Evolutionary conservation across 2,888 invertebrate genomes (phyloP), one percentile per base, ranked within the genome.

Genomic region (Leptopilina drosophilae): DNA sequence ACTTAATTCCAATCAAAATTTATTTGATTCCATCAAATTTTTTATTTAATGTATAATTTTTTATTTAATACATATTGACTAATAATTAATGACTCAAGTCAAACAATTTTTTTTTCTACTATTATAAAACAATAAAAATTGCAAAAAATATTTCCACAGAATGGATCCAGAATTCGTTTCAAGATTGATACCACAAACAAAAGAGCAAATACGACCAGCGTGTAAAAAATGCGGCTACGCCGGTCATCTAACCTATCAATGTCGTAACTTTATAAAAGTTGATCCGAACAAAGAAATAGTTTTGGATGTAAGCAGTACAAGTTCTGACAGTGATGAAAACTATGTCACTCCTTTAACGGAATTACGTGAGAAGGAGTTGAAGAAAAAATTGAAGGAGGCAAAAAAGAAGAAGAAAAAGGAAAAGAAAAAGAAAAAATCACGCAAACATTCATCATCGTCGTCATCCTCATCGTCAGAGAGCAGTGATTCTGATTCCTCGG

Each of bases 191-290:
- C 94, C 94, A 1, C 93, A 93, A 89, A 96, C 95, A 83, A 96
- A 97, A 90, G 96, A 95, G 86, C 94, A 94, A 46, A 93, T 95
- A n/a, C 93, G 97, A 67, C 96, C 97, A 26, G 97, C 98, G 0
- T 98, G 98, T 91, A 97, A 97, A 91, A 98, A 98, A 92, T 98
- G 98, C 93, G 98, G 98, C 85, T 98, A 98, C 92, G 97, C 97
- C 82, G 98, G 98, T 1, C 98, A 99, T 92, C 93, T 99, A 87
- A 98, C 99, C 14, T 98, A 96, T 92, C 98, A 99, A 91, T 99
- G 98, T 89, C 93, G 98, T 87, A 99, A 99, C 92, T 98, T 98
- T 91, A 95, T 98, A 79, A 97, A 98, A 94, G 95, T 98, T 42
- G 98, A 98, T 89, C 98, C 98, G 0, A 96, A 97, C 89, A 98